These are phyloP conservation scores for Lepeophtheirus nordmannii DNA, from an alignment of 2,888 invertebrate genomes.

Conservation along the genomic window DNA sequence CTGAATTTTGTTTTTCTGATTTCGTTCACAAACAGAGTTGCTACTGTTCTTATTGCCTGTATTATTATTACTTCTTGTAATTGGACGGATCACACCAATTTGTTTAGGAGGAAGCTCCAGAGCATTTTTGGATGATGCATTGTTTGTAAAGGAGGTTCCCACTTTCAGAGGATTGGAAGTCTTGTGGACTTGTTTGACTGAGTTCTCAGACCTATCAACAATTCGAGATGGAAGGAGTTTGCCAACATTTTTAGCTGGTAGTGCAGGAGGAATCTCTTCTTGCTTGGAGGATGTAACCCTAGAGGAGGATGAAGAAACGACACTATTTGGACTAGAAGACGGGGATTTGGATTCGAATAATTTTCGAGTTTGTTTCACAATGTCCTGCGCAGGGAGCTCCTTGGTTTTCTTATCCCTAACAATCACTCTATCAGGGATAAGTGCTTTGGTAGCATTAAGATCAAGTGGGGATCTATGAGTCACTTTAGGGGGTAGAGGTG, in stretches of 20 bases:
- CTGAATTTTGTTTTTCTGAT: slow-evolving; percentile 15
- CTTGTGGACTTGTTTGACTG: no score
- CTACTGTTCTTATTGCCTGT: not conserved
- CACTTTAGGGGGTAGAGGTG: slow-evolving; percentile 29
- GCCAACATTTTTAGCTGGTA: not conserved
- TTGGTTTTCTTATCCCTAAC: slow-evolving; percentile 41
- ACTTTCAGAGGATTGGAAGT: no score
- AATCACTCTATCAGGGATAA: slow-evolving; percentile 35
- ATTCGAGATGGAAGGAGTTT: no score
- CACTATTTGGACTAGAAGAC: slow-evolving; percentile 27
- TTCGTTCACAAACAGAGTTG: not conserved
- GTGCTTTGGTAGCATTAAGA: not conserved
- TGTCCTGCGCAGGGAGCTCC: slow-evolving; percentile 72
- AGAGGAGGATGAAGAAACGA: slow-evolving; percentile 28
- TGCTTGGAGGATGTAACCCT: slow-evolving; percentile 17
- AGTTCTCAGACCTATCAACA: no score
- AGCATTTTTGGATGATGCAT: not conserved
- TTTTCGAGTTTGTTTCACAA: slow-evolving; percentile 66
- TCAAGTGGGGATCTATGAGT: not conserved
- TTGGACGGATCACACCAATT: slow-evolving; percentile 25
- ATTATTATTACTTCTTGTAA: slow-evolving; percentile 2
- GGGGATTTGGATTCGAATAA: slow-evolving; percentile 53
- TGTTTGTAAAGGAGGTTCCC: no score
- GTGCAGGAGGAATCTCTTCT: slow-evolving; percentile 10
- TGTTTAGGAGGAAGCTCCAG: slow-evolving; percentile 12